These are phyloP conservation scores for Hypolimnas misippus DNA, from an alignment of 2,888 invertebrate genomes.

Conservation along the genomic window DNA sequence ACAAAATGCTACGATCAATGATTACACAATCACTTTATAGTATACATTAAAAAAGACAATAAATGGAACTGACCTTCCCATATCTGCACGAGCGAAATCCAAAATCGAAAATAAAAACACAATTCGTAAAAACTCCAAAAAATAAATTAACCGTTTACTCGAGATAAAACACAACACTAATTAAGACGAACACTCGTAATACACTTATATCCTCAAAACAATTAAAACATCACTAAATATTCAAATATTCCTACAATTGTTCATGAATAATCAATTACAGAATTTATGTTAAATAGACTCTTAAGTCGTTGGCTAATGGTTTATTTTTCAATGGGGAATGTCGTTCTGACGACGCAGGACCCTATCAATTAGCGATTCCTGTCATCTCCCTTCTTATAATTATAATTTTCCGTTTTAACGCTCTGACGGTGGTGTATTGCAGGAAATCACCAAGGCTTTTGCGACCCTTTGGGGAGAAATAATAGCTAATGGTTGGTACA, in stretches of 20 bases:
- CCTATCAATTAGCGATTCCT: constrained; percentile 34
- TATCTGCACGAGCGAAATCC: neutral
- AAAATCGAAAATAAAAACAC: neutral
- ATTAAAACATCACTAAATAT: constrained; percentile 32
- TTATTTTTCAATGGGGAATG: neutral
- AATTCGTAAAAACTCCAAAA: neutral
- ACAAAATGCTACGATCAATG: no score
- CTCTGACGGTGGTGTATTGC: constrained; percentile 12
- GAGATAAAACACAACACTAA: constrained; percentile 16
- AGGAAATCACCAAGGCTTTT: constrained; percentile 15
- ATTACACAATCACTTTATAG: no score
- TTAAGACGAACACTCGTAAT: neutral
- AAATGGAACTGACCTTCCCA: constrained; percentile 1
- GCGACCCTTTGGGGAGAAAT: neutral
- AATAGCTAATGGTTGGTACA: neutral
- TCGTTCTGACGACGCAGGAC: constrained; percentile 6
- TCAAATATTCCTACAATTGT: constrained; percentile 25
- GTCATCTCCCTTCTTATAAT: constrained; percentile 35
- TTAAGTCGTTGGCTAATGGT: neutral
- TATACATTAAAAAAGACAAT: no score
- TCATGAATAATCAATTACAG: constrained; percentile 21
- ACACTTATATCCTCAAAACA: constrained; percentile 20
- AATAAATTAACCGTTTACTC: neutral
- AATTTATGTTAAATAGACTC: constrained; percentile 2
- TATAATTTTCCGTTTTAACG: constrained; percentile 29